These are phyloP conservation scores for Congeria kusceri DNA, from an alignment of 2,888 invertebrate genomes.

Conservation along the genomic window DNA sequence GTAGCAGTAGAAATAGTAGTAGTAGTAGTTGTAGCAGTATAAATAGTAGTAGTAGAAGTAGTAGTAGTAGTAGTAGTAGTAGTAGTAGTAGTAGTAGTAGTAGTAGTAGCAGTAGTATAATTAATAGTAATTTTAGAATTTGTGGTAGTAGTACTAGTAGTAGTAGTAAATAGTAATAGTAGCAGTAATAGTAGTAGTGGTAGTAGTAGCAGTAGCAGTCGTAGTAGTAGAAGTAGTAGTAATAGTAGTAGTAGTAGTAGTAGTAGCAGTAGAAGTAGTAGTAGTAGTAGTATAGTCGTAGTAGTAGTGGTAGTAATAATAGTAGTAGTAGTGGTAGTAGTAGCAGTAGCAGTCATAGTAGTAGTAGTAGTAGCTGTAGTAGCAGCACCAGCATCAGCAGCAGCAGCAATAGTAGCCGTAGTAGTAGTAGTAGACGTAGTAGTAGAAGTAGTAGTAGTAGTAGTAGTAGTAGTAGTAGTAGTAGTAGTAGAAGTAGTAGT, in stretches of 20 bases:
- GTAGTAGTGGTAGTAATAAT: neutral
- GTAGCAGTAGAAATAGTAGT: conserved; percentile 3
- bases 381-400: neutral
- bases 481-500: conserved; percentile 8
- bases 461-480: conserved; percentile 10
- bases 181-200: neutral
- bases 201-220: neutral
- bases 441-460: conserved; percentile 6
- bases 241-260: neutral
- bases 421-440: conserved; percentile 1
- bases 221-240: neutral
- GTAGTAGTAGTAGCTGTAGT: neutral
- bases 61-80: conserved; percentile 10
- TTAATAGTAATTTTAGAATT: neutral
- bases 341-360: neutral
- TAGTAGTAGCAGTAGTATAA: neutral
- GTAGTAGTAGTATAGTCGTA: neutral
- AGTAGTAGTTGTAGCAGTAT: conserved; percentile 1
- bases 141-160: neutral
- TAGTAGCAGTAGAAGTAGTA: neutral
- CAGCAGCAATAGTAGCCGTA: neutral
- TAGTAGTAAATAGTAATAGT: neutral
- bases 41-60: neutral
- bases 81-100: conserved; percentile 10
- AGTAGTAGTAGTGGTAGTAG: conserved; percentile 3